Evolutionary conservation across 2,113 vertebrate genomes (phyloP).

Genomic region (Corydoras maculifer): DNA sequence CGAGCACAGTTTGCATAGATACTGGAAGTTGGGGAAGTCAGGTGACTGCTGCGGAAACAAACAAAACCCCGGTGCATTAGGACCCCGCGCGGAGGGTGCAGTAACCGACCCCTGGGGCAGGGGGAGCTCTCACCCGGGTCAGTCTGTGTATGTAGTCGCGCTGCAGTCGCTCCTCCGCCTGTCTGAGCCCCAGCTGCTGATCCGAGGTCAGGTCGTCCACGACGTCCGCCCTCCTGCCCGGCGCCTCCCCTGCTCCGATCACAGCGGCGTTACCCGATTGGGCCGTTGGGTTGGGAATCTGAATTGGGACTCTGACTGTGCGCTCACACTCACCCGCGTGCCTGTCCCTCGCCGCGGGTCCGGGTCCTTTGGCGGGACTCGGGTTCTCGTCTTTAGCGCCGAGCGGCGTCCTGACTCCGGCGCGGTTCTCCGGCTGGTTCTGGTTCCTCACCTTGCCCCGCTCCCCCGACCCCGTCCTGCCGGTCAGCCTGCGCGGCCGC

Average conservation of each 20-base stretch:
- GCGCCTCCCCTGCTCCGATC: slow-evolving; percentile 63
- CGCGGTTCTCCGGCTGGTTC: slow-evolving; percentile 25
- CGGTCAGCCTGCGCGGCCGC: slow-evolving; percentile 67
- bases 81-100: no score
- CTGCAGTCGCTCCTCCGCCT: slow-evolving; percentile 92
- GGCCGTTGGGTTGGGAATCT: no score
- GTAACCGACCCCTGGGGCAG: neutral
- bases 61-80: slow-evolving; percentile 3
- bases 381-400: slow-evolving; percentile 34
- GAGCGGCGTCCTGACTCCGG: slow-evolving; percentile 12
- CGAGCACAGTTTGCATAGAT: slow-evolving; percentile 95
- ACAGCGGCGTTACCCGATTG: neutral
- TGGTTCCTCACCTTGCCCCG: slow-evolving; percentile 41
- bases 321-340: slow-evolving; percentile 46
- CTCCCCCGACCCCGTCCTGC: slow-evolving; percentile 60
- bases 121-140: slow-evolving; percentile 71
- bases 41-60: slow-evolving; percentile 76
- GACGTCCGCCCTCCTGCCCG: slow-evolving; percentile 54
- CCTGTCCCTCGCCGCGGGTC: slow-evolving; percentile 40
- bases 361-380: slow-evolving; percentile 5
- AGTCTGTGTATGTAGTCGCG: slow-evolving; percentile 94
- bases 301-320: neutral
- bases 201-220: slow-evolving; percentile 80
- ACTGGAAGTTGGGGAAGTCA: slow-evolving; percentile 92
- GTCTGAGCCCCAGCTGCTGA: slow-evolving; percentile 90